phyloP scores from a whole-genome alignment of 2,113 vertebrate species.

The Patagioenas fasciata region DNA sequence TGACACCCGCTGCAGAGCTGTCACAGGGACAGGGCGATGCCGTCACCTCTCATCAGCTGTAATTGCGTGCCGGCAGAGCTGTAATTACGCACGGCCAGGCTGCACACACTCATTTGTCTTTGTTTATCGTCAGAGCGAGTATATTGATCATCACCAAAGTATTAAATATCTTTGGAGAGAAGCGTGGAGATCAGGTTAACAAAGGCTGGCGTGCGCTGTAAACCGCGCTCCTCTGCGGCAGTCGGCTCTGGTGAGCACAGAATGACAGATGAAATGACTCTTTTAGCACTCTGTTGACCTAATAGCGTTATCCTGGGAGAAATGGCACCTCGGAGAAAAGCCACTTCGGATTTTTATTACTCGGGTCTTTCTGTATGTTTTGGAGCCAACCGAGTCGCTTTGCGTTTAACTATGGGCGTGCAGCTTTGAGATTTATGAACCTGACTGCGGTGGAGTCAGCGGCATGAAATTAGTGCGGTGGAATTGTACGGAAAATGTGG shows the following conservation, averaged over 20 bases:
- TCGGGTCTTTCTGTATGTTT: neutral
- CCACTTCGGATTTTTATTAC: rapidly evolving
- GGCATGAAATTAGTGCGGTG: neutral
- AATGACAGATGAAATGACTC: neutral
- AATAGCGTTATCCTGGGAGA: neutral
- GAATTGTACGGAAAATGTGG: neutral
- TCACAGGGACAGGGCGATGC: neutral
- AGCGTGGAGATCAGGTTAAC: conserved; percentile 53
- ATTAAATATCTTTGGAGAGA: conserved; percentile 33
- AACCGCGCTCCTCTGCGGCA: neutral
- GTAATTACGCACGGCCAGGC: conserved; percentile 65
- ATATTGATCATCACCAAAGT: conserved; percentile 66
- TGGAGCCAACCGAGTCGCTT: neutral
- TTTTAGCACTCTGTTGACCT: neutral
- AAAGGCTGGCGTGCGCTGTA: conserved; percentile 5
- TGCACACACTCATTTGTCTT: conserved; percentile 72
- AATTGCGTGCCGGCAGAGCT: conserved; percentile 62
- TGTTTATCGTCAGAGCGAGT: conserved; percentile 67
- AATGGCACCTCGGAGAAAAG: rapidly evolving
- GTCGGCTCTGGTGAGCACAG: neutral
- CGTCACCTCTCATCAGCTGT: conserved; percentile 43
- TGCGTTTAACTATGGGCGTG: neutral
- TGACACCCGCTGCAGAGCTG: neutral
- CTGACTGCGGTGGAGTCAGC: neutral
- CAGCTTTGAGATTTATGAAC: neutral